These are phyloP conservation scores for Strix aluco DNA, from an alignment of 2,113 vertebrate genomes.

Conservation along the genomic window DNA sequence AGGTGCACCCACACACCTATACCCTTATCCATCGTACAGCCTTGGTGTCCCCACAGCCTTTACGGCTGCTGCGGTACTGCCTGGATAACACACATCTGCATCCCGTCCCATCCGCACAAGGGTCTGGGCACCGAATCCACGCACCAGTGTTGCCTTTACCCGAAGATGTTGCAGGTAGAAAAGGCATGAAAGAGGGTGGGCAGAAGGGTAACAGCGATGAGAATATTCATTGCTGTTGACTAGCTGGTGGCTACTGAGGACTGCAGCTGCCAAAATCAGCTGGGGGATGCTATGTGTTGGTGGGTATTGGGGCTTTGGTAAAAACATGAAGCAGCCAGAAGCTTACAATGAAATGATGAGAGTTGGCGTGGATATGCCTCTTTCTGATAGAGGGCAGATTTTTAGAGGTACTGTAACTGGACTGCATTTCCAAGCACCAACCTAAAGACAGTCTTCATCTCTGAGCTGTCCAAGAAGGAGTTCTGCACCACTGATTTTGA, in stretches of 20 bases:
- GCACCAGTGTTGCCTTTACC: accelerated
- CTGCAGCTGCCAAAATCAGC: not conserved
- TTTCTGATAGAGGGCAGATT: not conserved
- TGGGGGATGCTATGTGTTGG: accelerated
- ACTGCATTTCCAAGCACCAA: not conserved
- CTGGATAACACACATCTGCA: not conserved
- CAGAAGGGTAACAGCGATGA: not conserved
- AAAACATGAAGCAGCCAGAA: not conserved
- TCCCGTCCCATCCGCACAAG: too few species aligned
- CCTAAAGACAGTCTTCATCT: not conserved
- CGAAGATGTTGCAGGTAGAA: not conserved
- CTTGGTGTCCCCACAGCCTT: not conserved
- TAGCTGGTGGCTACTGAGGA: not conserved
- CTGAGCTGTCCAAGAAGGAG: not conserved
- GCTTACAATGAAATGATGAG: not conserved
- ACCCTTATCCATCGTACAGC: not conserved
- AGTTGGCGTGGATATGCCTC: not conserved
- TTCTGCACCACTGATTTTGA: not conserved
- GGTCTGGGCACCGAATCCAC: not conserved
- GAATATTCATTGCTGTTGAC: not conserved
- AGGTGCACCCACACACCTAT: not conserved
- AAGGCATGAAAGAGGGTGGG: not conserved
- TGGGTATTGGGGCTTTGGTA: not conserved
- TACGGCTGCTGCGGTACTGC: too few species aligned
- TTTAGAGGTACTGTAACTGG: not conserved